Percentiles rank a stretch among this genome's conserved stretches.
phyloP scores from a whole-genome alignment of 2,113 vertebrate genomes.

The Chlorodrepanis virens region DNA sequence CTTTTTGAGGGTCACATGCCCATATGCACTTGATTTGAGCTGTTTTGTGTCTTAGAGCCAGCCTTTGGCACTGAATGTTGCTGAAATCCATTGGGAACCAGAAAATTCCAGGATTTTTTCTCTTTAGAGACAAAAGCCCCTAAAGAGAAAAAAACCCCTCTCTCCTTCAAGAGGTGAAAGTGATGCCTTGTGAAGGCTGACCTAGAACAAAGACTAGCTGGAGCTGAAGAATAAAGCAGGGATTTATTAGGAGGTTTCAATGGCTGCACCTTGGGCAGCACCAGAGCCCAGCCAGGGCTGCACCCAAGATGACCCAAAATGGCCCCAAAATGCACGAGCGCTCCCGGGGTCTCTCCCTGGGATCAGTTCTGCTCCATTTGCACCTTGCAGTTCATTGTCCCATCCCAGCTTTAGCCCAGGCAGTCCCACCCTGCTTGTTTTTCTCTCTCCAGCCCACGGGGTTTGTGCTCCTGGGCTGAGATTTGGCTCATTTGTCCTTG shows the following conservation, averaged over 20 bases:
- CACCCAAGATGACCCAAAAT: background rate
- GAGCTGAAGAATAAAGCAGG: background rate
- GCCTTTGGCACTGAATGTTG: background rate
- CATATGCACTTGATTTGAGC: background rate
- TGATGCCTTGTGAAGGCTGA: background rate
- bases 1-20: background rate
- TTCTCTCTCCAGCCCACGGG: background rate
- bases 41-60: background rate
- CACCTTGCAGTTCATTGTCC: background rate
- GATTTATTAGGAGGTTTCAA: background rate
- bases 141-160: background rate
- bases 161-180: background rate
- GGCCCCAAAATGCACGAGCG: background rate
- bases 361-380: background rate
- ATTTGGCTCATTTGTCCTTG: background rate
- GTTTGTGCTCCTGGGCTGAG: background rate
- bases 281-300: background rate
- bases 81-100: background rate
- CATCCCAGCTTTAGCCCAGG: background rate
- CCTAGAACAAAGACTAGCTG: background rate
- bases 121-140: no score
- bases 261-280: background rate
- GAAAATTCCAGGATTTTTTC: background rate
- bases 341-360: background rate
- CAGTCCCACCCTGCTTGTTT: background rate